phyloP scores from a whole-genome alignment of 2,797 vertebrate species.

The Hephaestus fuliginosus region DNA sequence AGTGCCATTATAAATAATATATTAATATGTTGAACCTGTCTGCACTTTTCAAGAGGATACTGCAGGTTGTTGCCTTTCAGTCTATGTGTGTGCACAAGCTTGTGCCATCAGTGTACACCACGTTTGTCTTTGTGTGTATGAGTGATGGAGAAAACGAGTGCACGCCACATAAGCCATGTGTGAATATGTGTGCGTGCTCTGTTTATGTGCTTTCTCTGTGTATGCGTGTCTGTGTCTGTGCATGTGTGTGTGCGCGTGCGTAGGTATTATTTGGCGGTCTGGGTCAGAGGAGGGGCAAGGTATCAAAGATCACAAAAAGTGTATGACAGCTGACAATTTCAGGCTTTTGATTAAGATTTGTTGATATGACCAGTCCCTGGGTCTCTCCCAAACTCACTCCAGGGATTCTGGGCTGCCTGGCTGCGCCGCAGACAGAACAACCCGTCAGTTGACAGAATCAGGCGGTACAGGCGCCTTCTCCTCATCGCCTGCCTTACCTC shows the following conservation, averaged over 20 bases:
- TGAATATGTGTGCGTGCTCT: conserved; percentile 9
- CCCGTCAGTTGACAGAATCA: conserved; percentile 86
- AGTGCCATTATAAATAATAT: conserved; percentile 23
- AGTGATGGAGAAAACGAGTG: neutral
- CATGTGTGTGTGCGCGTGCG: conserved; percentile 34
- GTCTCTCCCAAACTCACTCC: conserved; percentile 87
- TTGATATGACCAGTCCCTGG: conserved; percentile 87
- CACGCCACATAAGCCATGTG: conserved; percentile 19
- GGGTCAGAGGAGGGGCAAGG: conserved; percentile 76
- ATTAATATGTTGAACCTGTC: conserved; percentile 31
- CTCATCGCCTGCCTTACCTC: conserved; percentile 78
- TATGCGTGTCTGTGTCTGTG: conserved; percentile 10
- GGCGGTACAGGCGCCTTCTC: conserved; percentile 74
- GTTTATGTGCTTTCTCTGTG: conserved; percentile 18
- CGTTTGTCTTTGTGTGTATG: conserved; percentile 1
- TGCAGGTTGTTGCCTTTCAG: conserved; percentile 30
- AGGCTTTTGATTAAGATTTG: conserved; percentile 89
- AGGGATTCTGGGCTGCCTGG: conserved; percentile 84
- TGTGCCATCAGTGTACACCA: conserved; percentile 13
- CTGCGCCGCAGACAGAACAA: conserved; percentile 80
- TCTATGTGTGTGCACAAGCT: conserved; percentile 1
- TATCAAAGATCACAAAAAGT: conserved; percentile 86
- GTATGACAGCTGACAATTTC: conserved; percentile 90
- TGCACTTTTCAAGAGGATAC: conserved; percentile 27
- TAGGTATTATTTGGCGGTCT: conserved; percentile 69